Conservation (phyloP, 1,140 invertebrate genomes). For the Periplaneta americana region DNA sequence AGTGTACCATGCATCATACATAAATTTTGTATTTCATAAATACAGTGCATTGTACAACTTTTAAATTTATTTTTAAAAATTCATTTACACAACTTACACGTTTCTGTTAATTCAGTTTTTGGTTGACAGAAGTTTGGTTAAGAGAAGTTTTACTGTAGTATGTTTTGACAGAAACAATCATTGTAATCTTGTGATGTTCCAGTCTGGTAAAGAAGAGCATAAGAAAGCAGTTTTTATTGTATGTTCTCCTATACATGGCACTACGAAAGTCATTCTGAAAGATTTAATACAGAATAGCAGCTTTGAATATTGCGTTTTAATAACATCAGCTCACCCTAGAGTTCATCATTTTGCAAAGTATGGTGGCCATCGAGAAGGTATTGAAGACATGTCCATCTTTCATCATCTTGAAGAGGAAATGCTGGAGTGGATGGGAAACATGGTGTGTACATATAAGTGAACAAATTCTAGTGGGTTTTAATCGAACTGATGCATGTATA, state of each 20-base stretch:
- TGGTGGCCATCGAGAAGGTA: conserved; percentile 25
- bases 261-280: conserved; percentile 41
- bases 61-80: too few relatives aligned
- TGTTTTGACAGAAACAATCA: too few relatives aligned
- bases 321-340: conserved; percentile 41
- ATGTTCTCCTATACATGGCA: conserved; percentile 41
- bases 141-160: too few relatives aligned
- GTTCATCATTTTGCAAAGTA: conserved; percentile 34
- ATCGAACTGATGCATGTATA: too few relatives aligned
- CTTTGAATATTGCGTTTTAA: conserved; percentile 51
- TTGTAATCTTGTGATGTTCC: too few relatives aligned
- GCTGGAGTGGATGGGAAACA: conserved; percentile 46
- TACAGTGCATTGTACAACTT: too few relatives aligned
- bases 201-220: conserved; percentile 36
- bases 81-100: too few relatives aligned
- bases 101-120: too few relatives aligned
- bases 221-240: conserved; percentile 54
- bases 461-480: not conserved
- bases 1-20: too few relatives aligned
- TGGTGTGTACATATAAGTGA: conserved; percentile 33
- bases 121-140: too few relatives aligned
- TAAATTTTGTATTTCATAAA: too few relatives aligned
- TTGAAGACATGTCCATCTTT: conserved; percentile 34
- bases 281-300: conserved; percentile 47
- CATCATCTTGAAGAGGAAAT: conserved; percentile 41